Evolutionary conservation across 1,140 invertebrate species (phyloP).

Genomic region (Heliconius himera): DNA sequence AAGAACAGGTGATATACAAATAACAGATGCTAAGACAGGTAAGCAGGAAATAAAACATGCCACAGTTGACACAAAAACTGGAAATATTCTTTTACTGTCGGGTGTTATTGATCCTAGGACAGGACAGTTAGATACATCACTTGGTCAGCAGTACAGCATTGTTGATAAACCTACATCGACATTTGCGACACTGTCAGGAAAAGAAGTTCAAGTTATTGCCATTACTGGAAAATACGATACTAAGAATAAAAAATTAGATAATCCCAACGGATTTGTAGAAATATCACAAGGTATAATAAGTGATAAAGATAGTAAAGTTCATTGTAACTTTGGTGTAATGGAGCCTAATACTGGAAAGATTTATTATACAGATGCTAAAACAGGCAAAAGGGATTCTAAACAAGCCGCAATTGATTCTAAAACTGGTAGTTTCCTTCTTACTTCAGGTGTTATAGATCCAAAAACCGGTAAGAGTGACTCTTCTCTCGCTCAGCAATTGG

Average conservation of each 20-base stretch:
- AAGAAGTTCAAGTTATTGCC: conserved; percentile 81
- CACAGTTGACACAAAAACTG: conserved; percentile 82
- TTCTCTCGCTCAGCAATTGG: conserved; percentile 83
- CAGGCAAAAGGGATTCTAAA: conserved; percentile 83
- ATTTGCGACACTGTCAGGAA: conserved; percentile 81
- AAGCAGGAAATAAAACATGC: conserved; percentile 81
- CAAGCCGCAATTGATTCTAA: conserved; percentile 83
- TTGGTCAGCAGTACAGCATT: conserved; percentile 82
- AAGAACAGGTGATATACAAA: conserved; percentile 80
- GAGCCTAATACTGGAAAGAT: conserved; percentile 85
- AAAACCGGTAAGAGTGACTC: conserved; percentile 84
- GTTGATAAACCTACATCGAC: conserved; percentile 84
- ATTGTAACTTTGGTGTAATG: conserved; percentile 84
- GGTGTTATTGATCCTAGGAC: conserved; percentile 82
- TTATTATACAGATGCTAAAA: conserved; percentile 84
- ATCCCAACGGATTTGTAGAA: conserved; percentile 82
- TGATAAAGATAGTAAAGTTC: conserved; percentile 83
- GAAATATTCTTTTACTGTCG: conserved; percentile 81
- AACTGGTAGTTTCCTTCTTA: conserved; percentile 82
- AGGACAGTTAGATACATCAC: conserved; percentile 77
- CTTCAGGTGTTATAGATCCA: conserved; percentile 83
- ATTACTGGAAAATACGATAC: conserved; percentile 82
- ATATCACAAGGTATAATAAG: conserved; percentile 76
- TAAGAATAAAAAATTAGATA: conserved; percentile 81
- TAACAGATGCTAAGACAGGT: conserved; percentile 82